Evolutionary conservation across 2,113 vertebrate species (phyloP).

Genomic region (Balaeniceps rex): DNA sequence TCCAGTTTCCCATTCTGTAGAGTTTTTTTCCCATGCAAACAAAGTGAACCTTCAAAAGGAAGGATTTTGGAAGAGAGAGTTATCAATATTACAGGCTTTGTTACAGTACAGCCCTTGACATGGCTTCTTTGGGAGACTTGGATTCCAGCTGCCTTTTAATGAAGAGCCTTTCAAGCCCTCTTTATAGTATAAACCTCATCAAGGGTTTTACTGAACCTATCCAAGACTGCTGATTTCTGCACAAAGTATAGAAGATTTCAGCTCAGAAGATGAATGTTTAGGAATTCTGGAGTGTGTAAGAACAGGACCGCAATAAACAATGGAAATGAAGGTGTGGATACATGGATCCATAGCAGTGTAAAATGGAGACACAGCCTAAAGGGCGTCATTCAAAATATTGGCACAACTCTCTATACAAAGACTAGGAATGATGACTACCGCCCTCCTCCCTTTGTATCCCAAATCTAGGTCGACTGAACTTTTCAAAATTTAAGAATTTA

Average conservation of each 20-base stretch:
- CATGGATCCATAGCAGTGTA: neutral
- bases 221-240: neutral
- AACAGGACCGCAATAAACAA: neutral
- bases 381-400: neutral
- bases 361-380: neutral
- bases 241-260: neutral
- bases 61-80: neutral
- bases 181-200: neutral
- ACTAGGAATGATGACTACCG: neutral
- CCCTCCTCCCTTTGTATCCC: neutral
- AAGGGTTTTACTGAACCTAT: neutral
- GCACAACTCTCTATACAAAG: neutral
- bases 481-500: neutral
- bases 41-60: neutral
- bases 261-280: neutral
- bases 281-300: neutral
- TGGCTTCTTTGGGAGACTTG: neutral
- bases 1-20: neutral
- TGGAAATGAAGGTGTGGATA: neutral
- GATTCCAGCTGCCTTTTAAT: neutral
- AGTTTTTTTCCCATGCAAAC: neutral
- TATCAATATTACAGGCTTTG: neutral
- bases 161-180: neutral
- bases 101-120: neutral
- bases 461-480: neutral